These are phyloP conservation scores for Dendrocopos noguchii DNA, from an alignment of 2,113 vertebrate species.

Conservation along the genomic window DNA sequence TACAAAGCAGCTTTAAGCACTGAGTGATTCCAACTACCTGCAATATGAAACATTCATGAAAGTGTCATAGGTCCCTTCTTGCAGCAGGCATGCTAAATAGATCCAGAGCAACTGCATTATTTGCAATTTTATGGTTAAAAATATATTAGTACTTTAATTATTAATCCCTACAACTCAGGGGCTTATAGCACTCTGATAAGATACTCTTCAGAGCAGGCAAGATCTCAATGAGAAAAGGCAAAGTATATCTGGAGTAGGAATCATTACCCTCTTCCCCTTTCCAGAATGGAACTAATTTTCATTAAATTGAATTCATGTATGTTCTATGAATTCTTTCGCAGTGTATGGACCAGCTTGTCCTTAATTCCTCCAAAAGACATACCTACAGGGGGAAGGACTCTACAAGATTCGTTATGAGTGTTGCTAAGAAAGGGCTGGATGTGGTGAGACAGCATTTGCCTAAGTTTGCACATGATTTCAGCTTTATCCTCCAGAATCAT, in stretches of 20 bases:
- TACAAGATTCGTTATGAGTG: not conserved
- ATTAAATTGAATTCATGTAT: not conserved
- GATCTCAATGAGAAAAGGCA: not conserved
- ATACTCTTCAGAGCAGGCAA: not conserved
- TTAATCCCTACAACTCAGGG: not conserved
- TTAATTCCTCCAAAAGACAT: not conserved
- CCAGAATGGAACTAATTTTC: not conserved
- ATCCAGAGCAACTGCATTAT: not conserved
- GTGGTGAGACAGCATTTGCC: not conserved
- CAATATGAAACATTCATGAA: constrained; percentile 21
- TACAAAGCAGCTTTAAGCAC: constrained; percentile 9
- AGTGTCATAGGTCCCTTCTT: not conserved
- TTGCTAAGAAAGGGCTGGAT: not conserved
- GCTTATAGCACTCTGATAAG: not conserved
- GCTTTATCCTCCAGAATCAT: not conserved
- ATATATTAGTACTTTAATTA: constrained; percentile 30
- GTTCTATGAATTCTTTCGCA: not conserved
- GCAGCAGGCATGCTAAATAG: not conserved
- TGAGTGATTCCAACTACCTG: not conserved
- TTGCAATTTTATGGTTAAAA: constrained; percentile 31
- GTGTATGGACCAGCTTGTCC: not conserved
- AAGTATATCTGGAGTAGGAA: not conserved
- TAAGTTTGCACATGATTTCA: not conserved
- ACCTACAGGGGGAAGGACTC: not conserved
- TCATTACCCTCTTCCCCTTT: not conserved